Base-by-base conservation (phyloP, 2,888 invertebrate genomes). In the Odiellus spinosus region DNA sequence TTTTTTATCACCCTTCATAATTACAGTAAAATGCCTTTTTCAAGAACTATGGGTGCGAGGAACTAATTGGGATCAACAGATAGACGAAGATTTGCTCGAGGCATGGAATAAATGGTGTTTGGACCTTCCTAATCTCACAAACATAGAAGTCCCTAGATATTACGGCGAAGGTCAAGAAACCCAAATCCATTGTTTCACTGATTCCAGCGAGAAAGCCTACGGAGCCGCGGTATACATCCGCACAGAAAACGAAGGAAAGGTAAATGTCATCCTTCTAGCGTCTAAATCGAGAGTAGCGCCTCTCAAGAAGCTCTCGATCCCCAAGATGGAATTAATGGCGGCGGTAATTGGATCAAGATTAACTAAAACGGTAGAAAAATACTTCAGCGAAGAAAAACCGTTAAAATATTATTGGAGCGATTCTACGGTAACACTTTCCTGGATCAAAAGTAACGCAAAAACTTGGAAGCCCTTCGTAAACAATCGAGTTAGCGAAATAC, bases 401-500 rank as follows among this genome's bases (percentile, higher is more conserved):
- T 4, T 40, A 10, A 44, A 43, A 1, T 39, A 12, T 32, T 49
- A 39, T 40, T 59, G 51, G 53, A 47, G 49, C 15, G 58, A 55
- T 46, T 53, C 50, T 3, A 35, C 40, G 6, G 50, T 55, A 8
- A 48, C 44, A 8, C 45, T 58, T 2, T 48, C 51, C 20, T 58
- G 58, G 57, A 43, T 56, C 14, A 26, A 48, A 18, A 40, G 47
- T 1, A 35, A 44, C 10, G 44, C 50, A 2, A 12, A 39, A 6
- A 33, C 42, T 3, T 51, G 51, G 49, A 54, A 55, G 42, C 17
- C 50, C 1, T 59, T 56, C 46, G 54, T 59, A 2, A 32, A 35
- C 1, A 59, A 60, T 38, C 47, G 59, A 1, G 47, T 60, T 11
- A 45, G 49, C 8, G 51, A 56, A 18, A 57, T 60, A n/a, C 44